Conservation (phyloP, 2,888 invertebrate genomes). For the Leucozona laternaria region DNA sequence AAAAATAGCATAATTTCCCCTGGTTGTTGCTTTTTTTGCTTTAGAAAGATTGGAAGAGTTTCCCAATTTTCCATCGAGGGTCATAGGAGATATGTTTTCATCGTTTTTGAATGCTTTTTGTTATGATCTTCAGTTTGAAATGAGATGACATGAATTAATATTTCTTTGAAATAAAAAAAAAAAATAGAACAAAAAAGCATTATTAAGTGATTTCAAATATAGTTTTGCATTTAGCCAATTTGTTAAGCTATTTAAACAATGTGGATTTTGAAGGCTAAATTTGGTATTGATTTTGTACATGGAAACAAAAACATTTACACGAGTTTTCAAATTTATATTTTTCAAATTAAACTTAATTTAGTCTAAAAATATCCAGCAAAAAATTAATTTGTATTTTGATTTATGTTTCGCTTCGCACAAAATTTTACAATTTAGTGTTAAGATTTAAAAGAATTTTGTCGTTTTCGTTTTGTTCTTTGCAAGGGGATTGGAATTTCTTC, state of each 20-base stretch:
- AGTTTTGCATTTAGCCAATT: slow-evolving; percentile 24
- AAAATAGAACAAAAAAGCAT: neutral
- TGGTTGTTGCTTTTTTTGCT: slow-evolving; percentile 41
- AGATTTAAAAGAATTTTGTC: neutral
- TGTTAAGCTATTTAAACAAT: slow-evolving; percentile 16
- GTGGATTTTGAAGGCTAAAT: slow-evolving; percentile 40
- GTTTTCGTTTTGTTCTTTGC: neutral
- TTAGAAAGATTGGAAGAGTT: slow-evolving; percentile 63
- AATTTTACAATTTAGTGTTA: slow-evolving; percentile 14
- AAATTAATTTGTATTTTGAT: slow-evolving; percentile 46
- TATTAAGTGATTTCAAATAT: slow-evolving; percentile 13
- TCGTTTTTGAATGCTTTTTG: slow-evolving; percentile 57
- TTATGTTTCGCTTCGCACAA: slow-evolving; percentile 48
- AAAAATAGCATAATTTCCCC: slow-evolving; percentile 71
- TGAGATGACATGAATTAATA: slow-evolving; percentile 47
- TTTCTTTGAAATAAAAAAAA: neutral
- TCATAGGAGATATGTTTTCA: slow-evolving; percentile 65
- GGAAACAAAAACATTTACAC: slow-evolving; percentile 16
- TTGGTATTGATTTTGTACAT: slow-evolving; percentile 28
- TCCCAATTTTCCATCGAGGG: slow-evolving; percentile 76
- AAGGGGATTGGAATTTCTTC: neutral
- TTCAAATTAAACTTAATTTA: neutral
- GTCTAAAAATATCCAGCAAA: slow-evolving; percentile 60
- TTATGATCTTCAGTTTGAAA: slow-evolving; percentile 62
- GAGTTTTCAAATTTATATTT: slow-evolving; percentile 17